These are phyloP conservation scores for Liopterus haemorrhoidalis DNA, from an alignment of 2,888 invertebrate species.

Conservation along the genomic window DNA sequence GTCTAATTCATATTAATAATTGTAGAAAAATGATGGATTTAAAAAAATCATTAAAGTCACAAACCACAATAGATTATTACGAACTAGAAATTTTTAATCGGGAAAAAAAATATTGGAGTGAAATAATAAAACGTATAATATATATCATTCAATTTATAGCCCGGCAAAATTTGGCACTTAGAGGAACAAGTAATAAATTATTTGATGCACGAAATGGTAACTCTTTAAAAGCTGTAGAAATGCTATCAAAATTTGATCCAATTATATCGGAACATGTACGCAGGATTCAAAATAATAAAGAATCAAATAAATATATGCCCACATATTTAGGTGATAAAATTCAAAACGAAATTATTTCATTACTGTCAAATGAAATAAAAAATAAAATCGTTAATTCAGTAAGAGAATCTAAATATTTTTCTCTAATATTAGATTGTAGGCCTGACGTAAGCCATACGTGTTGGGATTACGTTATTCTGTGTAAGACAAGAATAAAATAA, in stretches of 20 bases:
- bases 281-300: too few species aligned
- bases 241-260: conserved; percentile 13
- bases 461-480: too few species aligned
- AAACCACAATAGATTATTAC: too few species aligned
- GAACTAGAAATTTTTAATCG: too few species aligned
- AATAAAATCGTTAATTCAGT: conserved; percentile 13
- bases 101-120: too few species aligned
- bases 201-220: conserved; percentile 14
- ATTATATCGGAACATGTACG: conserved; percentile 3
- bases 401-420: conserved; percentile 13
- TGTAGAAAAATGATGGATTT: too few species aligned
- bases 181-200: conserved; percentile 6
- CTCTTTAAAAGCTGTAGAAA: conserved; percentile 16
- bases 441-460: conserved; percentile 1
- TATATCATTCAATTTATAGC: conserved; percentile 26
- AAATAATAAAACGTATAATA: too few species aligned
- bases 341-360: neutral
- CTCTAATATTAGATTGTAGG: conserved; percentile 16
- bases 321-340: neutral
- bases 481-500: too few species aligned
- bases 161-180: conserved; percentile 15
- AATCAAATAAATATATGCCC: conserved; percentile 4
- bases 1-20: too few species aligned
- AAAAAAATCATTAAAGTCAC: too few species aligned
- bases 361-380: conserved; percentile 8